These are phyloP conservation scores for Drosophila mojavensis DNA, from an alignment of 1,140 invertebrate species.

Conservation along the genomic window DNA sequence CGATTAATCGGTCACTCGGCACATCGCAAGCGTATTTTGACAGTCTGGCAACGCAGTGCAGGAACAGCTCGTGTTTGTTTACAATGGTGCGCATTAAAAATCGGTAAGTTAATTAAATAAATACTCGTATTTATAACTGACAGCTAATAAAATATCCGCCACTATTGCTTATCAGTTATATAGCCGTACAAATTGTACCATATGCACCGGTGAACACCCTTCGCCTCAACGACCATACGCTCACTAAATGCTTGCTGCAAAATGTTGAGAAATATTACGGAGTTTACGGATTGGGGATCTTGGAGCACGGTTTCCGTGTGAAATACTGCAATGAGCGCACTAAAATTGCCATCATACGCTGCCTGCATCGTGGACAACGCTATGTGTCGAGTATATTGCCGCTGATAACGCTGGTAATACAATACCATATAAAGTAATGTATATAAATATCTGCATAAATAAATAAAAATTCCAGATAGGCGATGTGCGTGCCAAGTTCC, in stretches of 20 bases:
- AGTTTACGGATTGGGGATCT: slow-evolving; percentile 88
- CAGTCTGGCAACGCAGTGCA: slow-evolving; percentile 27
- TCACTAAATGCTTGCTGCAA: slow-evolving; percentile 86
- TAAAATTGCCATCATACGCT: slow-evolving; percentile 89
- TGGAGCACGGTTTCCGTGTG: slow-evolving; percentile 88
- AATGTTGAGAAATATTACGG: slow-evolving; percentile 89
- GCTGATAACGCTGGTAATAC: slow-evolving; percentile 85
- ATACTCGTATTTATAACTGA: slow-evolving; percentile 24
- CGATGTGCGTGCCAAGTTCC: slow-evolving; percentile 86
- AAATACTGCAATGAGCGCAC: slow-evolving; percentile 92
- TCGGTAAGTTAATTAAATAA: slow-evolving; percentile 84
- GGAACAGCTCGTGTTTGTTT: slow-evolving; percentile 30
- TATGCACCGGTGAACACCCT: slow-evolving; percentile 84
- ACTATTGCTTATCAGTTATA: slow-evolving; percentile 85
- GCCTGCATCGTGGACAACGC: slow-evolving; percentile 89
- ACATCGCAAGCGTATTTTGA: neutral
- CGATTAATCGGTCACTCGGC: neutral
- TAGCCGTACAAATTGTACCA: slow-evolving; percentile 86
- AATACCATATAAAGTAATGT: neutral
- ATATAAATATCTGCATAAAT: neutral
- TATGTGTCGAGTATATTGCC: slow-evolving; percentile 88
- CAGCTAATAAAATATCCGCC: neutral
- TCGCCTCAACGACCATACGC: slow-evolving; percentile 85
- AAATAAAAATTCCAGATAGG: slow-evolving; percentile 84
- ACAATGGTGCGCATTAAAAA: slow-evolving; percentile 89